Percentiles rank a stretch among this genome's conserved stretches.
Conservation (phyloP, 2,888 invertebrate genomes). For the Dryococelus australis region DNA sequence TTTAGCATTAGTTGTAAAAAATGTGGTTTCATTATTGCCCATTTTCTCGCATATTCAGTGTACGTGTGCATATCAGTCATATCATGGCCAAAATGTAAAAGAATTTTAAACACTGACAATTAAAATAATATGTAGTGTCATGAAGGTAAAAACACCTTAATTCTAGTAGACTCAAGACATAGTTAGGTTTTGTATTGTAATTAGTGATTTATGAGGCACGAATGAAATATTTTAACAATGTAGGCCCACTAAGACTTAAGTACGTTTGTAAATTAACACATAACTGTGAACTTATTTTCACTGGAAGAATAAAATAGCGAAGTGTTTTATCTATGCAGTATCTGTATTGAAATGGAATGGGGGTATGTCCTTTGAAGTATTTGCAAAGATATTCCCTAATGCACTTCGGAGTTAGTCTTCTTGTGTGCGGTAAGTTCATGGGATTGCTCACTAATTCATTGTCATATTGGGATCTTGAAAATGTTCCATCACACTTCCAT, state of each 20-base stretch:
- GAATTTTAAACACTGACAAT: too few species aligned
- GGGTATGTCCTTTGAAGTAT: conserved; percentile 11
- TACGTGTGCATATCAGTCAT: too few species aligned
- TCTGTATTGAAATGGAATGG: conserved; percentile 27
- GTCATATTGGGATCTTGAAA: conserved; percentile 30
- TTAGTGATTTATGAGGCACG: not conserved
- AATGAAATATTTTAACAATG: not conserved
- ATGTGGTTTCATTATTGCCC: too few species aligned
- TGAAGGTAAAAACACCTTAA: too few species aligned
- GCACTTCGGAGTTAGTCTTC: not conserved
- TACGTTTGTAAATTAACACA: not conserved
- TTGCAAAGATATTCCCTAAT: conserved; percentile 23
- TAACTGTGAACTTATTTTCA: too few species aligned
- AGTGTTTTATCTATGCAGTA: not conserved
- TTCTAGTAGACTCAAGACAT: too few species aligned
- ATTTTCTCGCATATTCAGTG: too few species aligned
- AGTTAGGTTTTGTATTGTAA: too few species aligned
- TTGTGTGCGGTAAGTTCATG: not conserved
- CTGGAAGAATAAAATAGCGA: too few species aligned
- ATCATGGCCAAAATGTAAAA: too few species aligned
- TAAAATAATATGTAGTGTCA: too few species aligned
- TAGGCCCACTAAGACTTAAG: not conserved
- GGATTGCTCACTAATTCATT: conserved; percentile 19
- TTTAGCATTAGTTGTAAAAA: too few species aligned
- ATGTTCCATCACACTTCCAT: conserved; percentile 28